A percentile compares a stretch with the other conserved stretches of the same genome.
phyloP scores from a whole-genome alignment of 2,113 vertebrate genomes.

The Perca flavescens region DNA sequence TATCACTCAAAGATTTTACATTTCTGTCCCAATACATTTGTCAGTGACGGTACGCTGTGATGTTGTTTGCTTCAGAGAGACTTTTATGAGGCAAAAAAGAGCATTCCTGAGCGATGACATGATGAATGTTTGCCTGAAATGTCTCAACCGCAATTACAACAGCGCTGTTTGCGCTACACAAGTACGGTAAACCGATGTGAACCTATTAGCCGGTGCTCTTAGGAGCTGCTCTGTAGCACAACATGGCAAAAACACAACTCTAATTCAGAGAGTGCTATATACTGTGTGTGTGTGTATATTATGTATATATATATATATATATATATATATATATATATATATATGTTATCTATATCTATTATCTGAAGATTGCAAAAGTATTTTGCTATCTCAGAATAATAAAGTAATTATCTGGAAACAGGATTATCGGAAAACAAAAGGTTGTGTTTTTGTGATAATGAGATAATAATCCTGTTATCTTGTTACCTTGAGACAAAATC shows the following conservation, averaged over 20 bases:
- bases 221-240: not conserved
- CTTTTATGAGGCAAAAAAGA: slow-evolving; percentile 63
- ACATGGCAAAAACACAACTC: not conserved
- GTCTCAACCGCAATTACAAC: slow-evolving; percentile 30
- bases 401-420: not conserved
- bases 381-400: not conserved
- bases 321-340: too few species aligned
- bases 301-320: too few species aligned
- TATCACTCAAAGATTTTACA: not conserved
- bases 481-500: not conserved
- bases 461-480: not conserved
- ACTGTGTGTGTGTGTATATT: too few species aligned
- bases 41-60: not conserved
- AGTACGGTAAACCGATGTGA: not conserved
- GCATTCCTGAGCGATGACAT: slow-evolving; percentile 65
- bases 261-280: not conserved
- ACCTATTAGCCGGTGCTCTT: not conserved
- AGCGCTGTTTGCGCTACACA: not conserved
- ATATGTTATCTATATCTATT: too few species aligned
- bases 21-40: not conserved
- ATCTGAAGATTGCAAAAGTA: not conserved
- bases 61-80: slow-evolving; percentile 22
- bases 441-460: not conserved
- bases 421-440: not conserved
- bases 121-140: slow-evolving; percentile 49